Conservation (phyloP, 2,888 invertebrate genomes). For the Tigriopus californicus region DNA sequence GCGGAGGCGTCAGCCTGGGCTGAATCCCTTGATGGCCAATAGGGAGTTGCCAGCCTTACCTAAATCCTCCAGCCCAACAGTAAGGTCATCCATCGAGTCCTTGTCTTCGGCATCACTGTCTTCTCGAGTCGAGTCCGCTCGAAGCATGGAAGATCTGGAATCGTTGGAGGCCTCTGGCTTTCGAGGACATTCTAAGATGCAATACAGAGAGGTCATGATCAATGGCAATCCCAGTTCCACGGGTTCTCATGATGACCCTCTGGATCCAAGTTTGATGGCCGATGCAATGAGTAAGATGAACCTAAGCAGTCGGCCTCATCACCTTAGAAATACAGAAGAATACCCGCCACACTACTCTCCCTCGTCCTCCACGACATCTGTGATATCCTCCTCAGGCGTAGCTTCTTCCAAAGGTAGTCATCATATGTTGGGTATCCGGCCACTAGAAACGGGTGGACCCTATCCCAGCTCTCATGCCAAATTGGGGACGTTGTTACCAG, state of each 20-base stretch:
- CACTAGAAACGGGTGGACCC: background rate
- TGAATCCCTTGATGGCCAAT: background rate
- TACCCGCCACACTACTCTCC: conserved; percentile 5
- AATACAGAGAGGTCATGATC: conserved; percentile 4
- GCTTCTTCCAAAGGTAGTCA: too few relatives aligned
- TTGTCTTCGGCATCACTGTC: background rate
- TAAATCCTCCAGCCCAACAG: background rate
- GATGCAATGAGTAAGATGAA: too few relatives aligned
- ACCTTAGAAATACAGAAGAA: conserved; percentile 8
- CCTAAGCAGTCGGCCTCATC: background rate
- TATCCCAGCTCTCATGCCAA: background rate
- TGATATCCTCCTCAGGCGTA: background rate
- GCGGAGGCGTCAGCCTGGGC: background rate
- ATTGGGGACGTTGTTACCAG: conserved; percentile 24
- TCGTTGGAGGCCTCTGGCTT: conserved; percentile 13
- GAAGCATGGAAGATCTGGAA: conserved; percentile 21
- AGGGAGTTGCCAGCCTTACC: background rate
- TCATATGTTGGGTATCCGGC: background rate
- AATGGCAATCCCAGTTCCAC: too few relatives aligned
- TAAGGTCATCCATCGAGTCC: background rate
- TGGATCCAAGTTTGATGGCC: too few relatives aligned
- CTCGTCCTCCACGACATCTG: background rate
- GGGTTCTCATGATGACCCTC: too few relatives aligned
- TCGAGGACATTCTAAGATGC: conserved; percentile 3
- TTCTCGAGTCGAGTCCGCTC: conserved; percentile 15